phyloP scores from a whole-genome alignment of 2,797 vertebrate species.

The Decapterus maruadsi region DNA sequence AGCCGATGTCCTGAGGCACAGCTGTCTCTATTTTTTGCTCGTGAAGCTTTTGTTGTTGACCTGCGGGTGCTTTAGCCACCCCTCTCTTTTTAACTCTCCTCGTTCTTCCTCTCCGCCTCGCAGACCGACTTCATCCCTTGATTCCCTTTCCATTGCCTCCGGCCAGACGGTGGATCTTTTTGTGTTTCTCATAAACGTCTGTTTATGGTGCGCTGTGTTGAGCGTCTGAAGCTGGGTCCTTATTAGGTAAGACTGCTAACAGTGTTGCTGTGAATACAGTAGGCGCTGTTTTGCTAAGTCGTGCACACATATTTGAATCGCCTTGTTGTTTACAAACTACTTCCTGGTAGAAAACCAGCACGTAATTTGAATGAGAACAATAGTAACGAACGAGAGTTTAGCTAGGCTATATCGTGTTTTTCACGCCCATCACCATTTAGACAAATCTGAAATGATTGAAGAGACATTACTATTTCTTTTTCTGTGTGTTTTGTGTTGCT shows the following conservation, averaged over 20 bases:
- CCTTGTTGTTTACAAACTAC: too few species aligned
- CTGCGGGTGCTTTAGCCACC: constrained; percentile 55
- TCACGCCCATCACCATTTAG: too few species aligned
- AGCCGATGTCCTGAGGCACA: constrained; percentile 71
- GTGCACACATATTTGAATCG: not conserved
- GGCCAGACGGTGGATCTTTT: constrained; percentile 44
- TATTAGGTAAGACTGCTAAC: constrained; percentile 27
- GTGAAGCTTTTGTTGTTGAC: constrained; percentile 71
- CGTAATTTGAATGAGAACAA: too few species aligned
- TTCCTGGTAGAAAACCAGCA: too few species aligned
- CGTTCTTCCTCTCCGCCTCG: constrained; percentile 22
- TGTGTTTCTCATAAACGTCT: constrained; percentile 42
- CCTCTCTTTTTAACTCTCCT: constrained; percentile 30
- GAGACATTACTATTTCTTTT: too few species aligned
- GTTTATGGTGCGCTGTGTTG: constrained; percentile 29
- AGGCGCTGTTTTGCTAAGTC: not conserved
- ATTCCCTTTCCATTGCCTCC: constrained; percentile 39
- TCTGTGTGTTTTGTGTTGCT: too few species aligned
- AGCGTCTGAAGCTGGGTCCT: constrained; percentile 16
- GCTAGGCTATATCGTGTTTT: too few species aligned
- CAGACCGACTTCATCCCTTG: constrained; percentile 37
- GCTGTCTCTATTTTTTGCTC: constrained; percentile 57
- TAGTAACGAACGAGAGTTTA: too few species aligned
- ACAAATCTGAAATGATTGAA: too few species aligned
- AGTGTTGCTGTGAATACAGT: not conserved